A percentile compares a stretch with the other conserved stretches of the same genome.
phyloP scores from a whole-genome alignment of 30 jellyfish, hydroid and myxozoan species.

The Turritopsis dohrnii region DNA sequence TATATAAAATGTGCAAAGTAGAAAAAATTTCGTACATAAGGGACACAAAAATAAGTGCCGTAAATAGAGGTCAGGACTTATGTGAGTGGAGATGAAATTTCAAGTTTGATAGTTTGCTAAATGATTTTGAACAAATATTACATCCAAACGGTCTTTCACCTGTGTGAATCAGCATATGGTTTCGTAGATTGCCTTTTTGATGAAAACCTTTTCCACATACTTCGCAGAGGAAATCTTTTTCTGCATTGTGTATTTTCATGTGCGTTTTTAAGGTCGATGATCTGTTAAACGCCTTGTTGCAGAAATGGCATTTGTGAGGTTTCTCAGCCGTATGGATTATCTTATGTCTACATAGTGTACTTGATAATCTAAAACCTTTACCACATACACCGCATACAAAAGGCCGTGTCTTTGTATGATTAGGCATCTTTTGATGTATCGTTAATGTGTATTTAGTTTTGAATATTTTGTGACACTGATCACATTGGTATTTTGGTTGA shows the following conservation, averaged over 20 bases:
- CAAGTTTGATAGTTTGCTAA: slow-evolving; percentile 78
- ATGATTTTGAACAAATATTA: slow-evolving; percentile 66
- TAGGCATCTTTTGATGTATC: slow-evolving; percentile 89
- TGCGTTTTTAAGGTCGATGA: slow-evolving; percentile 94
- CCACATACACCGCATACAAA: slow-evolving; percentile 96
- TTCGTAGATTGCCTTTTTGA: slow-evolving; percentile 88
- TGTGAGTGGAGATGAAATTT: slow-evolving; percentile 91
- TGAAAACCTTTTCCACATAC: slow-evolving; percentile 92
- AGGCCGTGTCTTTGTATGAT: slow-evolving; percentile 91
- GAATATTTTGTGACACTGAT: slow-evolving; percentile 81
- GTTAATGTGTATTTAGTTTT: slow-evolving; percentile 79
- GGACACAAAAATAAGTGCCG: background rate
- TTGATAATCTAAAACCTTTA: slow-evolving; percentile 85
- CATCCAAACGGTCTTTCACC: slow-evolving; percentile 95
- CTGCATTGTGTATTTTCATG: slow-evolving; percentile 74
- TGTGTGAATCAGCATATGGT: slow-evolving; percentile 80
- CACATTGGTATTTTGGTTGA: slow-evolving; percentile 70
- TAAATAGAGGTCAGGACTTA: slow-evolving; percentile 5
- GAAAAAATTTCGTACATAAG: background rate
- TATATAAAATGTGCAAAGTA: background rate
- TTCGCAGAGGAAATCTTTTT: slow-evolving; percentile 73
- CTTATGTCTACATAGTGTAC: slow-evolving; percentile 97
- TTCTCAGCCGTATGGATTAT: slow-evolving; percentile 89
- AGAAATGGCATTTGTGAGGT: slow-evolving; percentile 83
- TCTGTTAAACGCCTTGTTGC: slow-evolving; percentile 87